Evolutionary conservation across 2,797 vertebrate genomes (phyloP).

Genomic region (Carcharodon carcharias): DNA sequence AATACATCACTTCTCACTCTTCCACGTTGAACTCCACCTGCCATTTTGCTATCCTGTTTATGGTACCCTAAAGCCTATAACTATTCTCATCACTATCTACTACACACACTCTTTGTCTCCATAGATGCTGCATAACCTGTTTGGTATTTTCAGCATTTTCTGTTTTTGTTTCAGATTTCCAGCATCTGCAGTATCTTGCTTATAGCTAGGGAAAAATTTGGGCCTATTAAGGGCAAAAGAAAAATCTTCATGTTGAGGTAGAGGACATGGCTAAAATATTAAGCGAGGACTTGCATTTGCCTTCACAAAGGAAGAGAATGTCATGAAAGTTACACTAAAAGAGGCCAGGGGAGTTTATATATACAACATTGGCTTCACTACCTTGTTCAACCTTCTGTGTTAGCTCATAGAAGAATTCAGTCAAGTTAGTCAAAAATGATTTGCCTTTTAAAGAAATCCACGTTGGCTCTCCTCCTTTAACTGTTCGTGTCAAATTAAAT

Average conservation of each 20-base stretch:
- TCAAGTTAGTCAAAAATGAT: background rate
- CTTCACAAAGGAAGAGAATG: too few relatives aligned
- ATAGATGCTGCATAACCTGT: background rate
- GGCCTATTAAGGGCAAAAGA: too few relatives aligned
- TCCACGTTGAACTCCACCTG: background rate
- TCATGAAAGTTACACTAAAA: too few relatives aligned
- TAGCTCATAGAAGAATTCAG: background rate
- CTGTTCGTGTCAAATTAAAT: background rate
- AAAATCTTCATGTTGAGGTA: too few relatives aligned
- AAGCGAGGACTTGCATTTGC: too few relatives aligned
- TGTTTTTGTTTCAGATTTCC: background rate
- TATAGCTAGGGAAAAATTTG: too few relatives aligned
- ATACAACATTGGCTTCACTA: background rate
- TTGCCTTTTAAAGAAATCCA: too few relatives aligned
- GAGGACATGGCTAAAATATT: too few relatives aligned
- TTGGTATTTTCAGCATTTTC: background rate
- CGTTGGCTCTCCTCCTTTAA: background rate
- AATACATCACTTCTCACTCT: background rate
- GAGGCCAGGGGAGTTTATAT: background rate
- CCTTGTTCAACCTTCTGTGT: background rate
- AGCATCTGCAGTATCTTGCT: too few relatives aligned
- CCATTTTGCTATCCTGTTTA: background rate
- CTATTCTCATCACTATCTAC: background rate
- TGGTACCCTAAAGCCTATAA: background rate
- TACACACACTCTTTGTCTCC: background rate